A percentile compares a stretch with the other conserved stretches of the same genome.
Conservation (phyloP, 2,113 vertebrate species). For the Coregonus clupeaformis region DNA sequence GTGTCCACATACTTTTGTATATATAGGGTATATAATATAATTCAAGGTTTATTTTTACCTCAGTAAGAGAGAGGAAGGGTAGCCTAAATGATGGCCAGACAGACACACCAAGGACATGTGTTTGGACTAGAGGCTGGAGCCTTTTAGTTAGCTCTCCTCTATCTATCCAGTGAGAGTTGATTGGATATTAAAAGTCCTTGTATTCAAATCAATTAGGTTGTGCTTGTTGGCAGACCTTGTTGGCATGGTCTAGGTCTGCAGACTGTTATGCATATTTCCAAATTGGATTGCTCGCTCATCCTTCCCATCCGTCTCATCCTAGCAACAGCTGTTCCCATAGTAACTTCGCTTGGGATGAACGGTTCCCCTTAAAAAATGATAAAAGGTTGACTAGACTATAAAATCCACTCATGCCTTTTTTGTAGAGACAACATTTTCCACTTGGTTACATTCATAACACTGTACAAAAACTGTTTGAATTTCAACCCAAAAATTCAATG, state of each 20-base stretch:
- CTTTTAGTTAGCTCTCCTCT: background rate
- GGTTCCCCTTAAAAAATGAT: background rate
- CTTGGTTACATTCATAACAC: too few species aligned
- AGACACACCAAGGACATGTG: background rate
- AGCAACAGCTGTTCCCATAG: slow-evolving; percentile 45
- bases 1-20: too few species aligned
- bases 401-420: too few species aligned
- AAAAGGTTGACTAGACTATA: background rate
- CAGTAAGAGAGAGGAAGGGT: background rate
- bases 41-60: background rate
- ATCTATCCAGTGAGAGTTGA: background rate
- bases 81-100: too few species aligned
- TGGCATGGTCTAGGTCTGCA: slow-evolving; percentile 25
- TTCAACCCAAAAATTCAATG: too few species aligned
- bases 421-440: too few species aligned
- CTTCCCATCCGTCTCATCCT: slow-evolving; percentile 6
- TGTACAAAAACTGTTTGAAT: too few species aligned
- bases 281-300: slow-evolving; percentile 29
- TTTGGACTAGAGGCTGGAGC: background rate
- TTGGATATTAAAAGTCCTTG: slow-evolving; percentile 17
- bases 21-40: too few species aligned
- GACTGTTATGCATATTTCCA: slow-evolving; percentile 20
- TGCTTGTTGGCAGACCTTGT: slow-evolving; percentile 17
- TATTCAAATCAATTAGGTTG: slow-evolving; percentile 32
- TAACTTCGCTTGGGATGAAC: slow-evolving; percentile 30